Evolutionary conservation across 2,797 vertebrate species (phyloP).

Genomic region (Pempheris klunzingeri): DNA sequence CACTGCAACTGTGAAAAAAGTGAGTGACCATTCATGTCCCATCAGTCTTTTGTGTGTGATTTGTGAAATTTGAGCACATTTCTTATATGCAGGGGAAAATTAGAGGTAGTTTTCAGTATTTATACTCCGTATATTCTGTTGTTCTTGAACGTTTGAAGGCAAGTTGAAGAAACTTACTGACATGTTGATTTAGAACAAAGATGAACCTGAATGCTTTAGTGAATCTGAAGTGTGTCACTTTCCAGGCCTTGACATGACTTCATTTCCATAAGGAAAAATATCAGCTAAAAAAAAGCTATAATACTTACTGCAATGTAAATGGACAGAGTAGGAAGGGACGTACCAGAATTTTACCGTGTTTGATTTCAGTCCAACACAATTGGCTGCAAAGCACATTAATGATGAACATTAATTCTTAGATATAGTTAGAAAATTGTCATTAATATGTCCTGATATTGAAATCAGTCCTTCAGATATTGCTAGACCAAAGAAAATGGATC

Average conservation of each 20-base stretch:
- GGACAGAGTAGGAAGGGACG: not conserved
- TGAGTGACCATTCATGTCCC: not conserved
- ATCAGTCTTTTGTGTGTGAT: not conserved
- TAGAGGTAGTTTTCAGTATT: not conserved
- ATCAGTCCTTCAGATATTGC: not conserved
- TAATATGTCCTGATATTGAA: not conserved
- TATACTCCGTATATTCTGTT: not conserved
- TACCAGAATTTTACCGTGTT: not conserved
- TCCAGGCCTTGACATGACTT: not conserved
- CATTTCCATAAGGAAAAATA: not conserved
- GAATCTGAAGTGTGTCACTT: constrained; percentile 6
- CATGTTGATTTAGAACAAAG: not conserved
- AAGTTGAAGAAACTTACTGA: not conserved
- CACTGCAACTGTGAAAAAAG: not conserved
- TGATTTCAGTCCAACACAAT: not conserved
- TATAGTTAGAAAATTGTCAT: not conserved
- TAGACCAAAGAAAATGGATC: constrained; percentile 23
- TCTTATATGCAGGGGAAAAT: not conserved
- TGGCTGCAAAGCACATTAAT: not conserved
- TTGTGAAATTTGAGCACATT: not conserved
- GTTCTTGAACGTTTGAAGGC: not conserved
- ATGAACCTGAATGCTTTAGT: constrained; percentile 1
- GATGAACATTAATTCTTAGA: constrained; percentile 16
- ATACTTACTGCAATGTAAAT: not conserved
- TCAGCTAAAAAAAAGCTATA: not conserved